Evolutionary conservation across 2,888 invertebrate genomes (phyloP).

Genomic region (Anaspis maculata): DNA sequence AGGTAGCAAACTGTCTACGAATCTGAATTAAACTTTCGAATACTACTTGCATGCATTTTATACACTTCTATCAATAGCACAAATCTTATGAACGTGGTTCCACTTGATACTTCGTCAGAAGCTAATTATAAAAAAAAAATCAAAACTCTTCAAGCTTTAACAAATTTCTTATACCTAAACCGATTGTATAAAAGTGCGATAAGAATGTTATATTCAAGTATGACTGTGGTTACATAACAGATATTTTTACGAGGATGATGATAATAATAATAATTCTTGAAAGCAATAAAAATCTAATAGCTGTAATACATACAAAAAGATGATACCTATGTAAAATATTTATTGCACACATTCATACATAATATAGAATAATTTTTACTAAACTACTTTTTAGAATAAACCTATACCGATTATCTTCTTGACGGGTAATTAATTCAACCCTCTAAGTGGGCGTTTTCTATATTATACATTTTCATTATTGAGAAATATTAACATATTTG

Average conservation of each 20-base stretch:
- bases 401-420: too few species aligned
- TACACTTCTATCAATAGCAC: too few species aligned
- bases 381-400: neutral
- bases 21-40: neutral
- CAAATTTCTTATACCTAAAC: neutral
- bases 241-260: neutral
- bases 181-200: neutral
- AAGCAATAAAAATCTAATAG: constrained; percentile 11
- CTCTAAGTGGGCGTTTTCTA: too few species aligned
- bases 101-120: too few species aligned
- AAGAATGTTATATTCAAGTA: neutral
- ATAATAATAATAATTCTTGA: constrained; percentile 5
- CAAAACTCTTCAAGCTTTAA: constrained; percentile 13
- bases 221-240: neutral
- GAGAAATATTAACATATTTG: too few species aligned
- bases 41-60: neutral
- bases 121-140: constrained; percentile 9
- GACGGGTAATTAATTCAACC: too few species aligned
- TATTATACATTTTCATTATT: too few species aligned
- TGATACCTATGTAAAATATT: neutral
- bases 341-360: neutral
- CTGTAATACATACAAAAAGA: constrained; percentile 2
- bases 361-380: neutral
- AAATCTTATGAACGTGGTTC: too few species aligned
- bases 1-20: too few species aligned